Evolutionary conservation across 2,888 invertebrate genomes (phyloP), one percentile per base, ranked within the genome.

Genomic region (Spodoptera picta): DNA sequence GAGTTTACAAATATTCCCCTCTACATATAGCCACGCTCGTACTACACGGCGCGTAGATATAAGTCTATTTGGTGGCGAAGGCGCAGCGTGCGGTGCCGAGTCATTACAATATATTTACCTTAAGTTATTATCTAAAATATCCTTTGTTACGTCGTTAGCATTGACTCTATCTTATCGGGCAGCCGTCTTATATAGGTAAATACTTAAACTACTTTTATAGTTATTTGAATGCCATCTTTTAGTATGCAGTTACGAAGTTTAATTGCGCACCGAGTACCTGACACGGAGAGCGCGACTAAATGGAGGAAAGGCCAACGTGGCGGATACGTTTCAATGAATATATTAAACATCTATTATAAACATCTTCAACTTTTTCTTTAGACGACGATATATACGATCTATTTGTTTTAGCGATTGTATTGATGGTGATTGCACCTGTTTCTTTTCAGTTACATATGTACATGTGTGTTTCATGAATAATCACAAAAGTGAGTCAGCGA

Each of bases 1-100:
- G 58, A 77, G 70, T 77, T 76, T 76, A 77, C 74, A 73, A 76
- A 76, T 65, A 65, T 59, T 65, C 60, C 53, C 55, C 31, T 59
- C 60, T 63, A 36, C 36, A 36, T 36, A 65, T 58, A 69, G 24
- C 31, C 57, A 48, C 60, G 71, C 45, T 47, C 50, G 44, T 41
- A 68, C 19, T 60, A 51, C 7, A 44, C 46, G 14, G 23, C 23
- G 27, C 10, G 43, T 55, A 46, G 36, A 49, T 60, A 68, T 50
- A 45, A 49, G 45, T 31, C 12, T 41, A 23, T 24, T 47, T 27
- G 27, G 45, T 53, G 19, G 42, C 46, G 41, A 43, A 50, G 47
- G 47, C n/a, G 45, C 14, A 54, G 45, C 46, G 7, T 42, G 7
- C n/a, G 3, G 46, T 53, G 19, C 48, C 46, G 0, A 49, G 63